Evolutionary conservation across 2,888 invertebrate genomes (phyloP).

Genomic region (Helleia helle): DNA sequence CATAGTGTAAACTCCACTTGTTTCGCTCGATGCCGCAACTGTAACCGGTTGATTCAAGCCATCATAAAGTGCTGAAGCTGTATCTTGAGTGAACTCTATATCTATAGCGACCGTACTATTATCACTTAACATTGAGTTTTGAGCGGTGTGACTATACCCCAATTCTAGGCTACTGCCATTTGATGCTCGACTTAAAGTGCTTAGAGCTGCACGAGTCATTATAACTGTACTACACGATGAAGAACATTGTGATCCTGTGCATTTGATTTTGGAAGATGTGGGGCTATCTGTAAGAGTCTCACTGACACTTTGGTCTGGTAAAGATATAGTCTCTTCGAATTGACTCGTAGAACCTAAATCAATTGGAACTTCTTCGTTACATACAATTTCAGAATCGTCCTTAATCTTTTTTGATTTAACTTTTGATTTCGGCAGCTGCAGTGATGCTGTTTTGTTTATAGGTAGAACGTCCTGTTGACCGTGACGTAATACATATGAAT

Average conservation of each 20-base stretch:
- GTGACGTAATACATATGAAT: conserved; percentile 52
- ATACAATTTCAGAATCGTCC: conserved; percentile 37
- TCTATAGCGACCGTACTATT: conserved; percentile 79
- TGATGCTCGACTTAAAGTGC: conserved; percentile 77
- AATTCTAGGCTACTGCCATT: conserved; percentile 88
- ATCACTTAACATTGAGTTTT: conserved; percentile 86
- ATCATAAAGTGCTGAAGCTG: conserved; percentile 74
- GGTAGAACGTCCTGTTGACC: conserved; percentile 39
- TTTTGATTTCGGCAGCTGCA: conserved; percentile 52
- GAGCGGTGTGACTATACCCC: conserved; percentile 90
- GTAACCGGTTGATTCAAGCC: conserved; percentile 69
- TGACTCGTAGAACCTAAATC: conserved; percentile 35
- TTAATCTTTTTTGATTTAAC: conserved; percentile 39
- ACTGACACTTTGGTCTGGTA: conserved; percentile 53
- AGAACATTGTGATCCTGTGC: conserved; percentile 87
- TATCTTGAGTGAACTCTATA: conserved; percentile 74
- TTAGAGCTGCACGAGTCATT: conserved; percentile 72
- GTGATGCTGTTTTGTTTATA: conserved; percentile 48
- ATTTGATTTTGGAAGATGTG: conserved; percentile 73
- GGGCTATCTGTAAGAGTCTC: conserved; percentile 73
- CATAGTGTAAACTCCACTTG: conserved; percentile 89
- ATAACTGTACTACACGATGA: conserved; percentile 92
- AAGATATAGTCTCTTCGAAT: conserved; percentile 46
- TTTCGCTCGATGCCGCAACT: conserved; percentile 83
- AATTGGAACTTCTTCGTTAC: conserved; percentile 33